These are phyloP conservation scores for Lepidocolaptes lacrymiger DNA, from an alignment of 2,797 vertebrate species.

Conservation along the genomic window DNA sequence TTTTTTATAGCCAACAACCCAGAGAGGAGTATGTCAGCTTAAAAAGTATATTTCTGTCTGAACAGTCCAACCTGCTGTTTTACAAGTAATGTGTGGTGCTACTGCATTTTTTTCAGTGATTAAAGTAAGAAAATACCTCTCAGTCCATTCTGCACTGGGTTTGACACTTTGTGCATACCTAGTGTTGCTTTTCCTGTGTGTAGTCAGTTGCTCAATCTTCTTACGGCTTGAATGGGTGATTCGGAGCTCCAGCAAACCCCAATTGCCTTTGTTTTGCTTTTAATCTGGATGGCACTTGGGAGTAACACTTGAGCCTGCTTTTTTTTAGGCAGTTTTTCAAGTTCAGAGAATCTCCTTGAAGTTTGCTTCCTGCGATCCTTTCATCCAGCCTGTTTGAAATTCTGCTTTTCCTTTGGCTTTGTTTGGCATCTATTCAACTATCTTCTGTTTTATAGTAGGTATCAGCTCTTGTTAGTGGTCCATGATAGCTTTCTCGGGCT, in stretches of 20 bases:
- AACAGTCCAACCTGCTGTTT: neutral
- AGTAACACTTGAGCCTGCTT: constrained; percentile 10
- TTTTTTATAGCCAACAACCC: neutral
- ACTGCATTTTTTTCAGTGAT: neutral
- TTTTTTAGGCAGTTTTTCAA: neutral
- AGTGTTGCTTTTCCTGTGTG: neutral
- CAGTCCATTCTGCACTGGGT: neutral
- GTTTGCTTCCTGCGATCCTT: constrained; percentile 31
- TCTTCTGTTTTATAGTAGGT: neutral
- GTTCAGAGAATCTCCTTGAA: constrained; percentile 42
- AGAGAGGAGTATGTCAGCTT: neutral
- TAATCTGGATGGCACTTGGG: constrained; percentile 30
- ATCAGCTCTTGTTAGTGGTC: constrained; percentile 12
- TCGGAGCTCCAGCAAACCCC: constrained; percentile 6
- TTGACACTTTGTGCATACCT: neutral
- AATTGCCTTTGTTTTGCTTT: constrained; percentile 32
- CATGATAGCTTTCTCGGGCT: neutral
- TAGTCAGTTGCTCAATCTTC: neutral
- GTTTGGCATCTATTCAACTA: constrained; percentile 36
- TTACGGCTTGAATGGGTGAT: neutral
- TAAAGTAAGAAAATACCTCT: constrained; percentile 6
- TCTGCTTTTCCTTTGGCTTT: constrained; percentile 38
- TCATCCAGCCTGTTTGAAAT: constrained; percentile 53
- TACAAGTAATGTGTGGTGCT: neutral
- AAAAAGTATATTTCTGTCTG: neutral